These are phyloP conservation scores for Zaprionus gabonicus DNA, from an alignment of 1,140 invertebrate species.

Conservation along the genomic window DNA sequence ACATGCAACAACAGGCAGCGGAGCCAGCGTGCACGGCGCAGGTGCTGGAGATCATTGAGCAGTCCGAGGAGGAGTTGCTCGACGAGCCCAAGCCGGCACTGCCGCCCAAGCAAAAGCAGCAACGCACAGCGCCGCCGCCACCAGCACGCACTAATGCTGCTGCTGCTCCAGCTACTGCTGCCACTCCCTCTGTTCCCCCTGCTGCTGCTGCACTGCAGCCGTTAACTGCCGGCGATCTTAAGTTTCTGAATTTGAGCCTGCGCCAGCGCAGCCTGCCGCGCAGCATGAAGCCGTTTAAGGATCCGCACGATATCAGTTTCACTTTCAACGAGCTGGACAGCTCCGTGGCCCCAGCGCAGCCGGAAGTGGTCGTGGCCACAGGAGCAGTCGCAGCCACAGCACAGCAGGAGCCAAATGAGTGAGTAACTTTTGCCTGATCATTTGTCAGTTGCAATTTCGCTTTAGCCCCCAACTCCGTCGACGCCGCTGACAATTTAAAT, in stretches of 20 bases:
- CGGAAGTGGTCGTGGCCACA: constrained; percentile 42
- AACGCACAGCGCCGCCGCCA: constrained; percentile 58
- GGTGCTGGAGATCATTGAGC: constrained; percentile 72
- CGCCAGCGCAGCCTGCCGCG: constrained; percentile 78
- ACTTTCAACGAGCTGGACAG: constrained; percentile 77
- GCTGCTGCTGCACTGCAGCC: constrained; percentile 51
- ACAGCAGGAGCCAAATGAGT: constrained; percentile 78
- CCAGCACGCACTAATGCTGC: constrained; percentile 28
- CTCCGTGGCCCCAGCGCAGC: constrained; percentile 4
- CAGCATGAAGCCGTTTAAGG: constrained; percentile 82
- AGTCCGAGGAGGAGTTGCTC: constrained; percentile 50
- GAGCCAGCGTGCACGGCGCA: constrained; percentile 42
- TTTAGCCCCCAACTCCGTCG: constrained; percentile 8
- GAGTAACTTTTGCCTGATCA: constrained; percentile 71
- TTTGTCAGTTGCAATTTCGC: constrained; percentile 73
- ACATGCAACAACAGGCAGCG: constrained; percentile 12
- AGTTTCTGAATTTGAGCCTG: constrained; percentile 81
- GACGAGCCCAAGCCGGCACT: constrained; percentile 68
- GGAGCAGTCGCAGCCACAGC: constrained; percentile 39
- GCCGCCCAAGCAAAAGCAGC: constrained; percentile 75
- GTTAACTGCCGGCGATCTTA: constrained; percentile 76
- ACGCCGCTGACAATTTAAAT: constrained; percentile 76
- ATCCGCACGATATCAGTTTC: constrained; percentile 83
- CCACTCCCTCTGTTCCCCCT: too few species aligned
- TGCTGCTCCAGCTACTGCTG: neutral